Percentiles rank a stretch among this genome's conserved stretches.
Evolutionary conservation across 2,113 vertebrate genomes (phyloP).

Genomic region (Amphiprion percula): DNA sequence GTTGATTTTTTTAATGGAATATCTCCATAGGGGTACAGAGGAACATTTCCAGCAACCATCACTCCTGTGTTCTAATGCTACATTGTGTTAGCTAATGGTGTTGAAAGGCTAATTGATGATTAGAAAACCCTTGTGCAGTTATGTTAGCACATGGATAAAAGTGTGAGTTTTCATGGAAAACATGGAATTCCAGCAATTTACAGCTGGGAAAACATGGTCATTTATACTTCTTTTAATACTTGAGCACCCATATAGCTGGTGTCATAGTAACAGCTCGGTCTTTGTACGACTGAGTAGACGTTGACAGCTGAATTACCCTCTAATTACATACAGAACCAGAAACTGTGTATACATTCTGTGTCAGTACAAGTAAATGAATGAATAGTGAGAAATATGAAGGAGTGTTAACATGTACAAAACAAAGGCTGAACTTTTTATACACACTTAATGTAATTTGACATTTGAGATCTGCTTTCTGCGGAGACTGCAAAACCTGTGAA

Average conservation of each 20-base stretch:
- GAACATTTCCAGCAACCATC: no score
- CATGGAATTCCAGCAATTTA: background rate
- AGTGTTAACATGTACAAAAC: background rate
- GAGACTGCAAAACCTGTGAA: conserved; percentile 1
- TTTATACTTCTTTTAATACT: conserved; percentile 14
- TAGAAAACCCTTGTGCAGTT: no score
- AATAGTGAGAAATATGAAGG: conserved; percentile 1
- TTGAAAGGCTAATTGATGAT: no score
- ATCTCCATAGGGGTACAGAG: no score
- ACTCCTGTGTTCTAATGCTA: no score
- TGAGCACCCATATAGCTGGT: background rate
- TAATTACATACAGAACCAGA: conserved; percentile 12
- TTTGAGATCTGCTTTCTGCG: background rate
- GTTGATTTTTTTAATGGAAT: no score
- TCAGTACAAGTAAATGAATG: conserved; percentile 1
- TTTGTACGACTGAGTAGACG: conserved; percentile 15
- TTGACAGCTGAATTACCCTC: conserved; percentile 4
- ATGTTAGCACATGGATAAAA: no score
- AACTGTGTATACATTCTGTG: background rate
- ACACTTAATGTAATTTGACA: background rate
- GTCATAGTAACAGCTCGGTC: background rate
- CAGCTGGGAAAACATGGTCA: background rate
- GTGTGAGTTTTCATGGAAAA: no score
- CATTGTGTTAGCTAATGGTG: no score
- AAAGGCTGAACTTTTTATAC: background rate